Base-by-base conservation (phyloP, 2,888 invertebrate species). In the Labia minor region DNA sequence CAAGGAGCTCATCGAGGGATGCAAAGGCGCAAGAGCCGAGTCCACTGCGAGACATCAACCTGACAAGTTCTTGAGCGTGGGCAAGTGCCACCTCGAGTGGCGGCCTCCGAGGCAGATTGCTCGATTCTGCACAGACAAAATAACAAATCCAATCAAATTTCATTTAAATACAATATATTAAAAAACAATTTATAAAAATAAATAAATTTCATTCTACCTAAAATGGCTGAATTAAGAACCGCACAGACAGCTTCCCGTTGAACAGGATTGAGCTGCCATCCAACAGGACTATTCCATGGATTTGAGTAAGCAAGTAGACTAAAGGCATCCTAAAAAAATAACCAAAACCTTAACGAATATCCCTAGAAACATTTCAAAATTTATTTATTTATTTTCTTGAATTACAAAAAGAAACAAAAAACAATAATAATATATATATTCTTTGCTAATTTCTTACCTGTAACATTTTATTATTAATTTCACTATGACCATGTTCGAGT, bases 221-320 rank as follows among this genome's bases (percentile, higher is more conserved):
- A 85, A 80, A 98, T 97, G 78, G 97, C 96, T 74, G 96, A 95
- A 82, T 98, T 98, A 74, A 98, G 87, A 75, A 94, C 91, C 75
- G 93, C 92, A 83, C 95, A 95, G 69, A 97, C 91, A 66, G 90
- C 88, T 81, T 98, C 97, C 74, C 98, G 85, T 76, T 95, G 91
- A 73, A 89, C 85, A n/a, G 96, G 91, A 79, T 95, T 90, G 74
- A 98, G 83, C 79, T 96, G 95, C 90, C 93, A 94, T 69, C 95
- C 95, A 70, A 97, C 89, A 18, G 96, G 96, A 79, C 95, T 95
- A 76, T 88, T 89, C 95, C 95, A 96, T 26, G 97, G 98, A 82
- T 98, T 96, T 73, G 94, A 90, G 81, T 98, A 98, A 64, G 97
- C 97, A 76, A 98, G 83, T 76, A 98, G 84, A 81, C 96, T 96